Evolutionary conservation across 2,888 invertebrate genomes (phyloP).

Genomic region (Thelaira solivaga): DNA sequence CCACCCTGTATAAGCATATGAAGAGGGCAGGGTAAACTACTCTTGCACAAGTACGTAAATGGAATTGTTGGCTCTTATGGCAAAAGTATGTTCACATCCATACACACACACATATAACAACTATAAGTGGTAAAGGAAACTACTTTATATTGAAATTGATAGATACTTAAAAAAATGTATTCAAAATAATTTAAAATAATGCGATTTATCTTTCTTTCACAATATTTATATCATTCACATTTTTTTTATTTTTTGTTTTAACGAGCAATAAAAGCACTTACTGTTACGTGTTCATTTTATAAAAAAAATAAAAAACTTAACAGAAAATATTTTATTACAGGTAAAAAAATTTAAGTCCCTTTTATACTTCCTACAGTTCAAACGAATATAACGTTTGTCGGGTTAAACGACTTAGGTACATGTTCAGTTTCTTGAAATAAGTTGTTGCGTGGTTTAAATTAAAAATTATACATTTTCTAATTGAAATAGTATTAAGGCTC

Average conservation of each 20-base stretch:
- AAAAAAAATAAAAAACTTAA: no score
- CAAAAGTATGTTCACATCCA: background rate
- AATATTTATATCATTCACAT: background rate
- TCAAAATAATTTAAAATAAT: constrained; percentile 14
- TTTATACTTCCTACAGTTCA: no score
- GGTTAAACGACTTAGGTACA: background rate
- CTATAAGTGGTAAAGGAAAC: constrained; percentile 18
- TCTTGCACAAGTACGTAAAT: constrained; percentile 1
- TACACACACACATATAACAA: background rate
- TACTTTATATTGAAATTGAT: constrained; percentile 49
- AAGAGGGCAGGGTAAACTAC: background rate
- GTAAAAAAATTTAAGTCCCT: no score
- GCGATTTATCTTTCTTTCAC: background rate
- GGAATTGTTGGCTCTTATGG: constrained; percentile 19
- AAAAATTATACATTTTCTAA: no score
- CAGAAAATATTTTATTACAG: no score
- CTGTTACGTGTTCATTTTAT: background rate
- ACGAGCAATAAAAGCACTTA: constrained; percentile 11
- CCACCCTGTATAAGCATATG: no score
- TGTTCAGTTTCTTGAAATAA: background rate
- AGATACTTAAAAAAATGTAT: constrained; percentile 32
- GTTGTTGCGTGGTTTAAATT: background rate
- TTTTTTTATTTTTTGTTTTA: no score
- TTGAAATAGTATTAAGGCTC: background rate
- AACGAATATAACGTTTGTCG: no score